phyloP scores from a whole-genome alignment of 1,140 invertebrate genomes.

The Musca domestica region DNA sequence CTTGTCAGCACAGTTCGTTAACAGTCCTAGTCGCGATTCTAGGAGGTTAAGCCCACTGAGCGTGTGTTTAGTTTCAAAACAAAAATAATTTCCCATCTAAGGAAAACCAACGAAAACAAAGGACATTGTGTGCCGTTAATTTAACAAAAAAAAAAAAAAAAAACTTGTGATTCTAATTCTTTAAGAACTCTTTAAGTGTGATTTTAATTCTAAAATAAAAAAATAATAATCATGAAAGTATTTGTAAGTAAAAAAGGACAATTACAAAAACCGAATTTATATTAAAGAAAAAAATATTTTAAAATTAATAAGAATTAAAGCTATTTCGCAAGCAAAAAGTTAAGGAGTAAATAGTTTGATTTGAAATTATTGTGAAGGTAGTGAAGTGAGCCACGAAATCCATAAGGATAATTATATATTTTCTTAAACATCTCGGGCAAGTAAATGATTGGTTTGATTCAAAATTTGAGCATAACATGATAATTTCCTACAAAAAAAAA shows the following conservation, averaged over 20 bases:
- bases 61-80: conserved; percentile 23
- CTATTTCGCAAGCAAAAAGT: too few relatives aligned
- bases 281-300: background rate
- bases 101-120: background rate
- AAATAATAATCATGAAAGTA: conserved; percentile 34
- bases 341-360: too few relatives aligned
- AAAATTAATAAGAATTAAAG: background rate
- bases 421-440: too few relatives aligned
- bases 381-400: too few relatives aligned
- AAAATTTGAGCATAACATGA: too few relatives aligned
- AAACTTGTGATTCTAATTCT: conserved; percentile 23
- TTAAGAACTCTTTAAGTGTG: conserved; percentile 10
- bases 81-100: background rate
- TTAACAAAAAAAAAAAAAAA: background rate
- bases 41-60: conserved; percentile 51
- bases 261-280: too few relatives aligned
- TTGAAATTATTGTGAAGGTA: too few relatives aligned
- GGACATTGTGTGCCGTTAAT: conserved; percentile 12
- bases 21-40: conserved; percentile 55
- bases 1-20: conserved; percentile 53
- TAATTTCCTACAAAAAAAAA: too few relatives aligned
- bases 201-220: background rate
- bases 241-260: conserved; percentile 42
- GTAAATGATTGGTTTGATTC: too few relatives aligned
- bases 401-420: too few relatives aligned